Base-by-base conservation (phyloP, 2,113 vertebrate species). In the Maccullochella peelii region DNA sequence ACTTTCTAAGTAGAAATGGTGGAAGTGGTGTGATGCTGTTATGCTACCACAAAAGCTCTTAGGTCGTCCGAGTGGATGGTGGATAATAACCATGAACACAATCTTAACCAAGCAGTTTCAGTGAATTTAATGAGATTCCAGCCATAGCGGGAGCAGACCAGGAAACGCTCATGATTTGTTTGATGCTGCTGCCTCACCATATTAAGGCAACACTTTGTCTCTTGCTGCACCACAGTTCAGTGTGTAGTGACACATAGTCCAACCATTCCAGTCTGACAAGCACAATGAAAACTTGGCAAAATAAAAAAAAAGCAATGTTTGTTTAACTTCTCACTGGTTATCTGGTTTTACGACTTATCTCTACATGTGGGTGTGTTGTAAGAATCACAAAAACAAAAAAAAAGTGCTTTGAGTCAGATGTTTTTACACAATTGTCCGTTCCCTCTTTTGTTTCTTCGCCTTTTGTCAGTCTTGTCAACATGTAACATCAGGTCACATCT, bases 401-500 rank as follows among this genome's bases (percentile, higher is more conserved):
- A n/a, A n/a, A n/a, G n/a, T n/a, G n/a, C n/a, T 55, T 40, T 23
- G 74, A 59, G 25, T 69, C 71, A 55, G 44, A 71, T 63, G 74
- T 36, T 83, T 80, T 77, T 50, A 44, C 36, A 59, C 38, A 69
- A 23, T 40, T 1, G 27, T 63, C n/a, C 9, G 10, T 16, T 87
- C 44, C 21, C 6, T 27, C 55, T 33, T 47, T 84, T 76, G 72
- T 83, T 75, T 52, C 54, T 66, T 83, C 10, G 63, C 59, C 83
- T 81, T 50, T 58, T 84, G 76, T 79, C 75, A 72, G 67, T n/a
- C n/a, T 86, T 70, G 52, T 76, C 30, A 49, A 84, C 69, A 67
- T 63, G 79, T 27, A 61, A 61, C 62, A 58, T 86, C 62, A 69
- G 69, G 25, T 61, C 77, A 84, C 89, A 91, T 91, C 86, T 91